phyloP scores from a whole-genome alignment of 2,113 vertebrate genomes.

The Pterocles orientalis region DNA sequence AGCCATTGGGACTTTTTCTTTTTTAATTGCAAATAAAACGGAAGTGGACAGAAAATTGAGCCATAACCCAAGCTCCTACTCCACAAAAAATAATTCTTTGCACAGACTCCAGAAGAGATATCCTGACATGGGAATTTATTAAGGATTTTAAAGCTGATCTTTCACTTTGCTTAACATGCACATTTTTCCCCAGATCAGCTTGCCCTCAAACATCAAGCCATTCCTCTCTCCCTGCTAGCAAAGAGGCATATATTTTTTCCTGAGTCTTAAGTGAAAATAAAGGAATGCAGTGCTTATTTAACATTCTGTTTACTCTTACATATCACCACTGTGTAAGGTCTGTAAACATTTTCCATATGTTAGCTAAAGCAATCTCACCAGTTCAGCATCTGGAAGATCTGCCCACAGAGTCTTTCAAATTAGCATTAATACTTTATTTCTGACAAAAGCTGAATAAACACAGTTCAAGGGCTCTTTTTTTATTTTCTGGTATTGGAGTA shows the following conservation, averaged over 20 bases:
- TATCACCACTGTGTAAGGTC: slow-evolving; percentile 20
- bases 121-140: not conserved
- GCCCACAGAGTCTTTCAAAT: not conserved
- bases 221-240: not conserved
- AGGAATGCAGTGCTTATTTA: slow-evolving; percentile 51
- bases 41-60: not conserved
- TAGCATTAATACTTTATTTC: not conserved
- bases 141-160: not conserved
- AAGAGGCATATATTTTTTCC: not conserved
- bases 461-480: not conserved
- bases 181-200: slow-evolving; percentile 1
- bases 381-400: not conserved
- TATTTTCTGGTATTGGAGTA: not conserved
- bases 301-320: slow-evolving; percentile 43
- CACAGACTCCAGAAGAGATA: not conserved
- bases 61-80: not conserved
- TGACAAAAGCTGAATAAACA: not conserved
- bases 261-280: slow-evolving; percentile 26
- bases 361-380: slow-evolving; percentile 31
- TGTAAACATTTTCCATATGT: slow-evolving; percentile 56
- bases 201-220: not conserved
- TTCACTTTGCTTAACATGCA: not conserved
- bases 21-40: not conserved
- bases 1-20: not conserved
- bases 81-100: not conserved